A percentile compares a stretch with the other conserved stretches of the same genome.
Conservation (phyloP, 2,888 invertebrate species). For the Villa cingulata region DNA sequence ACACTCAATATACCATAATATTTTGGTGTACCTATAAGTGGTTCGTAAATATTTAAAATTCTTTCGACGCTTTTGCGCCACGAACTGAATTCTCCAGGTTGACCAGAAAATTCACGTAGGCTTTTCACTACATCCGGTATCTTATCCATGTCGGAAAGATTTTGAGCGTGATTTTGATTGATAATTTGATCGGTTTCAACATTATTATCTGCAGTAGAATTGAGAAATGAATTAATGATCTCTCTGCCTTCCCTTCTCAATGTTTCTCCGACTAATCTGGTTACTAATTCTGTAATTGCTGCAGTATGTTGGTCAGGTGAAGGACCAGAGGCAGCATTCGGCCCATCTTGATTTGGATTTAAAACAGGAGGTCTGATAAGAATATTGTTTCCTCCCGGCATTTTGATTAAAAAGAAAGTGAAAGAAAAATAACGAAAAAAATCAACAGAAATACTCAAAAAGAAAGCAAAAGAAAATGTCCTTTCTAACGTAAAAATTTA, state of each 20-base stretch:
- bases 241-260: not conserved
- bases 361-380: too few species aligned
- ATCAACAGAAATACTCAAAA: too few species aligned
- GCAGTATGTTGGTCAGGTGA: not conserved
- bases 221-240: slow-evolving; percentile 1
- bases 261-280: not conserved
- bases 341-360: too few species aligned
- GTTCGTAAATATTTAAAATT: slow-evolving; percentile 7
- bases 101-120: slow-evolving; percentile 8
- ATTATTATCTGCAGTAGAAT: not conserved
- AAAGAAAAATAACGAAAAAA: too few species aligned
- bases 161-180: not conserved
- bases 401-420: too few species aligned
- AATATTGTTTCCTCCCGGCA: too few species aligned
- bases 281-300: not conserved
- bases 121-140: slow-evolving; percentile 10
- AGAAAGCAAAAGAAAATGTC: too few species aligned
- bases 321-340: too few species aligned
- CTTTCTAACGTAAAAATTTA: too few species aligned
- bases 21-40: slow-evolving; percentile 6
- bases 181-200: slow-evolving; percentile 1
- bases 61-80: slow-evolving; percentile 11
- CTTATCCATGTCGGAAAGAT: slow-evolving; percentile 4
- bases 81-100: slow-evolving; percentile 6
- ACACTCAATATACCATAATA: slow-evolving; percentile 8